These are phyloP conservation scores for Dioctria linearis DNA, from an alignment of 2,888 invertebrate species.

Conservation along the genomic window DNA sequence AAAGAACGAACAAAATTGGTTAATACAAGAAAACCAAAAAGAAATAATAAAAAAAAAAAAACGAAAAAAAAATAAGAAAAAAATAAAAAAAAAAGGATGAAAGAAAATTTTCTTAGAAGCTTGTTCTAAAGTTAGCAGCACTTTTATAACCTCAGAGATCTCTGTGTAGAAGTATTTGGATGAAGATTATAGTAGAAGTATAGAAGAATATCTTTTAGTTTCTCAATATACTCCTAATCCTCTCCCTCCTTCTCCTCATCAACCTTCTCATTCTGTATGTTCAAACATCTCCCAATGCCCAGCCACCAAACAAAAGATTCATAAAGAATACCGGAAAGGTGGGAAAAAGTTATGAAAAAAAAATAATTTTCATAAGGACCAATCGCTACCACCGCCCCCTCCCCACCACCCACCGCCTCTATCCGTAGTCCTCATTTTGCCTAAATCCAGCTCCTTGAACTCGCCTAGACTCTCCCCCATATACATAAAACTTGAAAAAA, in stretches of 20 bases:
- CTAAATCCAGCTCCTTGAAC: slow-evolving; percentile 21
- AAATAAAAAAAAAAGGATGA: background rate
- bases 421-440: slow-evolving; percentile 7
- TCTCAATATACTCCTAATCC: no score
- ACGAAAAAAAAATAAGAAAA: slow-evolving; percentile 9
- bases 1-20: slow-evolving; percentile 57
- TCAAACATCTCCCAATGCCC: no score
- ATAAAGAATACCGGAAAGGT: background rate
- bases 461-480: slow-evolving; percentile 9
- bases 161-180: slow-evolving; percentile 33
- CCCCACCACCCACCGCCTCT: slow-evolving; percentile 25
- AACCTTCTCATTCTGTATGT: no score
- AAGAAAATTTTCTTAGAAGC: slow-evolving; percentile 8
- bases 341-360: slow-evolving; percentile 24
- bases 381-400: no score
- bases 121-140: slow-evolving; percentile 8
- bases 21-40: slow-evolving; percentile 44
- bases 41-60: slow-evolving; percentile 20
- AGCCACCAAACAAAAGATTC: no score
- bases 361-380: slow-evolving; percentile 2
- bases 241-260: no score
- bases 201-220: no score
- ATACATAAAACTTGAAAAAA: slow-evolving; percentile 18
- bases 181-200: background rate
- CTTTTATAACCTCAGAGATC: slow-evolving; percentile 7